Evolutionary conservation across 2,888 invertebrate species (phyloP).

Genomic region (Patella depressa): DNA sequence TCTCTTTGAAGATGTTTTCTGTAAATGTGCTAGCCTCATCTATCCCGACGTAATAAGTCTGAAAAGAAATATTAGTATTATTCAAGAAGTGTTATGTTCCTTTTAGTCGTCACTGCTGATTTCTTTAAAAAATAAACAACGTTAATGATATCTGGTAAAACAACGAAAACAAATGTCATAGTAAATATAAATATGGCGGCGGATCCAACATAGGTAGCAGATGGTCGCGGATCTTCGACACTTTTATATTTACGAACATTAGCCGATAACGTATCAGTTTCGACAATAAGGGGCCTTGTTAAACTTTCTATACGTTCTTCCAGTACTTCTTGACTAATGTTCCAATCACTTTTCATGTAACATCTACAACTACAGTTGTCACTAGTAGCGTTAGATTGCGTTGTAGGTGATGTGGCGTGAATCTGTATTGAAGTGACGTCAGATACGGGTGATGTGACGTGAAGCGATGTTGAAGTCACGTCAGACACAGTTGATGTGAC

Average conservation of each 20-base stretch:
- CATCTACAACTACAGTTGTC: background rate
- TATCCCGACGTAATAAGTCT: too few species aligned
- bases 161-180: background rate
- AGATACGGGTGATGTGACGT: too few species aligned
- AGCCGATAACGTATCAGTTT: background rate
- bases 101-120: background rate
- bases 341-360: background rate
- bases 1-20: too few species aligned
- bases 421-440: too few species aligned
- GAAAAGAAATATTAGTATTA: too few species aligned
- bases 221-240: background rate
- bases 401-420: too few species aligned
- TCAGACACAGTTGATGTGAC: too few species aligned
- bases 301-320: background rate
- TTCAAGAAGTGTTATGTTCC: background rate
- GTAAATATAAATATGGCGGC: conserved; percentile 1
- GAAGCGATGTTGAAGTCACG: too few species aligned
- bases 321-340: background rate
- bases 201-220: conserved; percentile 1
- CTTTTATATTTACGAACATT: background rate
- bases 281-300: background rate
- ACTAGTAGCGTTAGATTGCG: background rate
- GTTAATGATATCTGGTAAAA: background rate
- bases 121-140: background rate
- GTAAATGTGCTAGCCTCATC: too few species aligned